These are phyloP conservation scores for Argynnis bischoffii DNA, from an alignment of 2,888 invertebrate genomes.

Conservation along the genomic window DNA sequence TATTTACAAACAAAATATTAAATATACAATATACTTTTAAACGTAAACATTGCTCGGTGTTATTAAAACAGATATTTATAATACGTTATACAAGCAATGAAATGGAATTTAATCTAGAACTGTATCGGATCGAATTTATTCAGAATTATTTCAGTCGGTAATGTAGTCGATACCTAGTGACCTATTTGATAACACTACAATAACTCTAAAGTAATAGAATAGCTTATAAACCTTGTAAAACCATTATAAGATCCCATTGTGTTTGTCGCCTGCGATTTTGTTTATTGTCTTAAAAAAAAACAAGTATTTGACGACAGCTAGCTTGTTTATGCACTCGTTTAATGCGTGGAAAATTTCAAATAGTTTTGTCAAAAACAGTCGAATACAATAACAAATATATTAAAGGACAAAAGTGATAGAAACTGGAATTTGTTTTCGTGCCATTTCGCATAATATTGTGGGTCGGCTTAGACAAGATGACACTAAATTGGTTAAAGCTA, in stretches of 20 bases:
- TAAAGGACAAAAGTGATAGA: too few species aligned
- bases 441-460: too few species aligned
- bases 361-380: not conserved
- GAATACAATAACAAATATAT: too few species aligned
- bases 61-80: constrained; percentile 52
- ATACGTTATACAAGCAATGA: constrained; percentile 12
- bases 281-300: too few species aligned
- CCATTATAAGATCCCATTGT: not conserved
- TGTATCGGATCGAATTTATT: not conserved
- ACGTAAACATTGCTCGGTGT: constrained; percentile 43
- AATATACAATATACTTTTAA: constrained; percentile 46
- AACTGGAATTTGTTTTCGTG: too few species aligned
- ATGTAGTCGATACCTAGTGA: not conserved
- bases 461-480: too few species aligned
- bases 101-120: constrained; percentile 16
- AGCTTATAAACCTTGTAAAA: not conserved
- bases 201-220: constrained; percentile 9
- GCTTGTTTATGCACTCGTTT: not conserved
- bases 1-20: constrained; percentile 63
- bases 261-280: too few species aligned
- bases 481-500: too few species aligned
- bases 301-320: too few species aligned
- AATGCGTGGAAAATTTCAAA: not conserved
- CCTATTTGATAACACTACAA: constrained; percentile 19
- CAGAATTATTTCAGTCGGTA: not conserved